phyloP scores from a whole-genome alignment of 2,113 vertebrate genomes.

The Urocynchramus pylzowi region DNA sequence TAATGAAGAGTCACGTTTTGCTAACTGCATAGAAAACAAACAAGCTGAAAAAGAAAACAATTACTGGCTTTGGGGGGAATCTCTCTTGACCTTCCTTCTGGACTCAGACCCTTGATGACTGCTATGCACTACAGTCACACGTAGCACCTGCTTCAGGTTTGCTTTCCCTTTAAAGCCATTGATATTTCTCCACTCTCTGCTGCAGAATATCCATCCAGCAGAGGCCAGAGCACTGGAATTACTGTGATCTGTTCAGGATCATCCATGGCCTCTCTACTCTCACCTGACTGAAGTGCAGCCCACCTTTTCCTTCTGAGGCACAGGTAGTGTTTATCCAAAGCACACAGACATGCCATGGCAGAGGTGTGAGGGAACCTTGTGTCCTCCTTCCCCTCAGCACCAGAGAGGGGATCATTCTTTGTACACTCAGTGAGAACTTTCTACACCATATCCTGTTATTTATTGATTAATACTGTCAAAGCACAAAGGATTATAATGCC shows the following conservation, averaged over 20 bases:
- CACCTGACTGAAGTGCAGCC: neutral
- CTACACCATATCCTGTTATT: neutral
- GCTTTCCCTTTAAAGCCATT: neutral
- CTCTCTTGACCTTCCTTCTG: neutral
- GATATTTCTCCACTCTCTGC: neutral
- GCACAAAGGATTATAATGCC: neutral
- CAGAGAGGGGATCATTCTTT: neutral
- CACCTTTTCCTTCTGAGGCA: neutral
- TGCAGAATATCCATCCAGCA: neutral
- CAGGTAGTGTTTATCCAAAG: neutral
- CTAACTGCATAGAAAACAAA: conserved; percentile 59
- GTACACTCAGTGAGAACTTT: neutral
- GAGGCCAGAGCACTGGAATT: neutral
- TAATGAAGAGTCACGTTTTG: conserved; percentile 52
- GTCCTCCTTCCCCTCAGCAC: neutral
- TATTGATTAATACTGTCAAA: neutral
- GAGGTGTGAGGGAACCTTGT: neutral
- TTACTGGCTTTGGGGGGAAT: conserved; percentile 29
- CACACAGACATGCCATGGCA: neutral
- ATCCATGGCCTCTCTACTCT: neutral
- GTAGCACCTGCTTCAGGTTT: neutral
- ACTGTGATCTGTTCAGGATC: neutral
- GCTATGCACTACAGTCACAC: neutral
- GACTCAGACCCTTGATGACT: neutral
- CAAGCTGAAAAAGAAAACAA: conserved; percentile 43